These are phyloP conservation scores for Oxyruncus cristatus DNA, from an alignment of 2,113 vertebrate species.

Conservation along the genomic window DNA sequence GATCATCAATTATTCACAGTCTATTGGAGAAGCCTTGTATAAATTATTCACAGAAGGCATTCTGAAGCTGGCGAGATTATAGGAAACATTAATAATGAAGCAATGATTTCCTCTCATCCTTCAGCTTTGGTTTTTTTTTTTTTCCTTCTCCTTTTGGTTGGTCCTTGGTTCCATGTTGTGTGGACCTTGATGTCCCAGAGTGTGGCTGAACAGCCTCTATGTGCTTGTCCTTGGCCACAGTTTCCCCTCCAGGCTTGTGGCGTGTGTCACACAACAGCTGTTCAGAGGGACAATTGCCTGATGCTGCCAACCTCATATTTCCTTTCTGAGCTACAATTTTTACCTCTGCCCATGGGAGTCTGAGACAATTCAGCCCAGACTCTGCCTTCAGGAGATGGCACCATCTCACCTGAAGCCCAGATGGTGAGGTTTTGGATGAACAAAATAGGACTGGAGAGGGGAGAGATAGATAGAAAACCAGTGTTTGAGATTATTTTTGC, in stretches of 20 bases:
- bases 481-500: not conserved
- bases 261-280: not conserved
- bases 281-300: not conserved
- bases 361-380: not conserved
- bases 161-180: not conserved
- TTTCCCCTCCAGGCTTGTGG: not conserved
- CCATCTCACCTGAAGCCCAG: not conserved
- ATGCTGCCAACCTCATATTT: not conserved
- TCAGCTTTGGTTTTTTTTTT: not conserved
- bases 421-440: not conserved
- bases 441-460: not conserved
- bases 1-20: slow-evolving; percentile 53
- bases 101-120: not conserved
- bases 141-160: not conserved
- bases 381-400: not conserved
- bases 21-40: not conserved
- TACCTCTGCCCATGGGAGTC: not conserved
- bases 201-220: not conserved
- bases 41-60: slow-evolving; percentile 47
- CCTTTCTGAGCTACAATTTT: not conserved
- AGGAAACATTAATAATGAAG: slow-evolving; percentile 41
- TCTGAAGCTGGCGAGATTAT: slow-evolving; percentile 34
- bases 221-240: not conserved
- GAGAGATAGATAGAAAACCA: not conserved
- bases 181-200: rapidly evolving